These are phyloP conservation scores for Apotomis betuletana DNA, from an alignment of 2,888 invertebrate genomes.

Conservation along the genomic window DNA sequence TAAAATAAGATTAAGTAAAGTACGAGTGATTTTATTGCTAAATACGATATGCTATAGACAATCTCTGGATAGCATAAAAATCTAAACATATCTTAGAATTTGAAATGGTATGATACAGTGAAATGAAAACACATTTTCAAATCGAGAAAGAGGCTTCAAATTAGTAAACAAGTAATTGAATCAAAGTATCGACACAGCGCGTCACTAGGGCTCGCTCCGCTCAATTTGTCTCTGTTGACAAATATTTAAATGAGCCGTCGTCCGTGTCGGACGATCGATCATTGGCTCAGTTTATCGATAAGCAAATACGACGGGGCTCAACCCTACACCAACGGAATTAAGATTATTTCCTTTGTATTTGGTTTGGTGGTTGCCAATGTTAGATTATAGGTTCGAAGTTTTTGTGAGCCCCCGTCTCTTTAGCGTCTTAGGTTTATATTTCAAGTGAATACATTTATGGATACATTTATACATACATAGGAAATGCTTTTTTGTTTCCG, in stretches of 20 bases:
- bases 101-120: too few relatives aligned
- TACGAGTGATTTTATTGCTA: too few relatives aligned
- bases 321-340: slow-evolving; percentile 4
- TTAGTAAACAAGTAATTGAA: neutral
- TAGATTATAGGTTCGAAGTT: neutral
- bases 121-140: neutral
- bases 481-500: too few relatives aligned
- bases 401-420: neutral
- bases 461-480: too few relatives aligned
- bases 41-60: too few relatives aligned
- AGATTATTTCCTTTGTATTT: slow-evolving; percentile 3
- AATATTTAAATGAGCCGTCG: slow-evolving; percentile 60
- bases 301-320: slow-evolving; percentile 18
- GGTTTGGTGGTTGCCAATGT: neutral
- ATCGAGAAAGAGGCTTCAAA: neutral
- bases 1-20: too few relatives aligned
- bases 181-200: slow-evolving; percentile 17
- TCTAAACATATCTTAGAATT: too few relatives aligned
- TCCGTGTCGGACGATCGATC: slow-evolving; percentile 57
- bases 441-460: too few relatives aligned
- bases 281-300: slow-evolving; percentile 43
- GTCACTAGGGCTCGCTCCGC: slow-evolving; percentile 15
- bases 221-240: slow-evolving; percentile 52
- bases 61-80: too few relatives aligned
- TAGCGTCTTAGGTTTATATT: too few relatives aligned